These are phyloP conservation scores for Pithys albifrons DNA, from an alignment of 2,113 vertebrate genomes.

Conservation along the genomic window DNA sequence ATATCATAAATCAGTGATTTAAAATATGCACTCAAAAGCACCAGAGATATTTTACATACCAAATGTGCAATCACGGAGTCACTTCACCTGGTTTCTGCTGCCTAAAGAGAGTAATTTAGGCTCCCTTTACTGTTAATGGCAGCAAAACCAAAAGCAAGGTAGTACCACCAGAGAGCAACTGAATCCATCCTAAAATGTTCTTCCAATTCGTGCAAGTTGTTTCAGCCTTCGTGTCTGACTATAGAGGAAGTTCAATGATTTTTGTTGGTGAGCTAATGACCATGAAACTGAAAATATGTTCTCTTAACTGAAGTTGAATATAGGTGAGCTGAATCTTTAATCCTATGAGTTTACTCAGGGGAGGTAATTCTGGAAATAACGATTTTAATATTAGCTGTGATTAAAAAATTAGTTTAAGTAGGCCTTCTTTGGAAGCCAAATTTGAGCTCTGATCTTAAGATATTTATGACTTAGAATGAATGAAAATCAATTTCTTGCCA, in stretches of 20 bases:
- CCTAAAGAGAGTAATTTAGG: background rate
- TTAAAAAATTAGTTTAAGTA: background rate
- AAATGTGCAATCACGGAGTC: constrained; percentile 10
- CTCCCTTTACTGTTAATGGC: background rate
- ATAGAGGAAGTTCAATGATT: background rate
- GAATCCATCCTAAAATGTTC: background rate
- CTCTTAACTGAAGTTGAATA: background rate
- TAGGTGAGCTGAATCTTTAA: background rate
- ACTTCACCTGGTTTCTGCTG: constrained; percentile 8
- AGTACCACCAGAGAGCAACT: background rate
- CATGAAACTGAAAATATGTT: background rate
- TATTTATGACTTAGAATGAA: constrained; percentile 1
- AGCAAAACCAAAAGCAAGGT: background rate
- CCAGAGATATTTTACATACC: background rate
- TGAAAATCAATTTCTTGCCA: constrained; percentile 23
- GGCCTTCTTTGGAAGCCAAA: constrained; percentile 30
- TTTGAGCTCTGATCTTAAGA: constrained; percentile 27
- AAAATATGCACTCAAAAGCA: background rate
- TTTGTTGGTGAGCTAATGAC: background rate
- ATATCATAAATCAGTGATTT: background rate
- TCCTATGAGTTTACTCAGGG: background rate
- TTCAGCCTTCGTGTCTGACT: background rate
- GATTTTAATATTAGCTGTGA: background rate
- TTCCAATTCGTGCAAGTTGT: background rate
- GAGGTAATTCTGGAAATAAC: background rate